Percentiles rank a stretch among this genome's conserved stretches.
Conservation (phyloP, 2,797 vertebrate genomes). For the Holocentrus rufus region DNA sequence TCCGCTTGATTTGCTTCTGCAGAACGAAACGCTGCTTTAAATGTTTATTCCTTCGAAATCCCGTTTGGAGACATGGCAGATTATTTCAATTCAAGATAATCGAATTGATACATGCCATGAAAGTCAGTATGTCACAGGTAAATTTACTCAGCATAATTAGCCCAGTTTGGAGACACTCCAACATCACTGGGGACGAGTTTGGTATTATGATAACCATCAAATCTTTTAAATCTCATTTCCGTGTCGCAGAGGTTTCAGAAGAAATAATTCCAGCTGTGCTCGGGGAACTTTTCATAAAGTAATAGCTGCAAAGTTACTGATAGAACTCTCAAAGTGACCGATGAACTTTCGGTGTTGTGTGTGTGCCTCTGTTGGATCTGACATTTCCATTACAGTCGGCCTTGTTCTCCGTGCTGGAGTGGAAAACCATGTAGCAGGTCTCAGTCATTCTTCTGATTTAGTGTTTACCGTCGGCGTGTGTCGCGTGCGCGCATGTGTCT, state of each 20-base stretch:
- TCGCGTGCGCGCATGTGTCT: constrained; percentile 6
- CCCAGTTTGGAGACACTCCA: constrained; percentile 37
- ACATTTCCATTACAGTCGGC: constrained; percentile 43
- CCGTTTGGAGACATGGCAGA: constrained; percentile 30
- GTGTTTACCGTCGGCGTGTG: constrained; percentile 14
- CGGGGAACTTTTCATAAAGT: neutral
- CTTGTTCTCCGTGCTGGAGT: constrained; percentile 31
- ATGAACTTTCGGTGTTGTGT: constrained; percentile 26
- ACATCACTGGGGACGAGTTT: constrained; percentile 44
- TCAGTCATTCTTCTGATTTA: constrained; percentile 16
- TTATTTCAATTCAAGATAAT: constrained; percentile 25
- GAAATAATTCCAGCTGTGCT: constrained; percentile 47
- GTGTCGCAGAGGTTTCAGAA: constrained; percentile 25
- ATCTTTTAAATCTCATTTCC: constrained; percentile 42
- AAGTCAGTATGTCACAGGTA: constrained; percentile 45
- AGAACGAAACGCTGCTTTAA: neutral
- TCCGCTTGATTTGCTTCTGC: neutral
- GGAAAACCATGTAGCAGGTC: constrained; percentile 40
- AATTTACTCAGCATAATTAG: constrained; percentile 56
- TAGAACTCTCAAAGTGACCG: neutral
- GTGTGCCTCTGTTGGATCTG: constrained; percentile 33
- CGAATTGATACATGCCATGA: constrained; percentile 23
- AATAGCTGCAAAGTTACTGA: neutral
- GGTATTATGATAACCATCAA: constrained; percentile 29
- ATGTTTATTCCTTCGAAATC: constrained; percentile 36